Evolutionary conservation across 2,797 vertebrate genomes (phyloP), one percentile per base, ranked within the genome.

Genomic region (Lateolabrax maculatus): DNA sequence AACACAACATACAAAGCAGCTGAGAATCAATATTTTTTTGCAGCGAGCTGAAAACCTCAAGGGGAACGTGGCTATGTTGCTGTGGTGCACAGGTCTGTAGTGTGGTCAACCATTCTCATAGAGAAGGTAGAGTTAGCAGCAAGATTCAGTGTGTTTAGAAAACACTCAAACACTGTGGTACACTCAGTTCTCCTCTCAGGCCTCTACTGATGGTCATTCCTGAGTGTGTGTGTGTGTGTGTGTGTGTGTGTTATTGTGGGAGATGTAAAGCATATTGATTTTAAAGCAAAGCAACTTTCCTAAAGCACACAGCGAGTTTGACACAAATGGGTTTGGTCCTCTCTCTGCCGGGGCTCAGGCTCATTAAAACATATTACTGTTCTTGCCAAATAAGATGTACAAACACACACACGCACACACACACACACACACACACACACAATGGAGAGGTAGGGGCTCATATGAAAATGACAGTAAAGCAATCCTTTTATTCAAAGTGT

Each of bases 341-440:
- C 36, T 41, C 39, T 53, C 75, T 79, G 69, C 68, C 12, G 18
- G 72, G 46, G 31, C 70, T 74, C 62, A 1, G 5, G 48, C 87
- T 90, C 84, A 85, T 87, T 89, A 88, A 74, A 85, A 77, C 66
- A 68, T 75, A 74, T 90, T 74, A 86, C 75, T 81, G 72, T 62
- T 86, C 36, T 57, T 70, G 69, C 77, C 71, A 58, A 66, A 56
- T 74, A 81, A 79, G n/a, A n/a, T n/a, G n/a, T n/a, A 52, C 61
- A 64, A 39, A 27, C 48, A 70, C 69, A 66, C 43, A 61, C 23
- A 71, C 16, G n/a, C n/a, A 52, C 61, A 64, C 46, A 27, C 48
- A 70, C 69, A 66, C 43, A 61, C 23, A 71, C 16, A 57, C 19
- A 37, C 18, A 78, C n/a, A 61, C 19, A 34, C 31, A 43, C 46